These are phyloP conservation scores for Chlorops oryzae DNA, from an alignment of 1,140 invertebrate species.

Conservation along the genomic window DNA sequence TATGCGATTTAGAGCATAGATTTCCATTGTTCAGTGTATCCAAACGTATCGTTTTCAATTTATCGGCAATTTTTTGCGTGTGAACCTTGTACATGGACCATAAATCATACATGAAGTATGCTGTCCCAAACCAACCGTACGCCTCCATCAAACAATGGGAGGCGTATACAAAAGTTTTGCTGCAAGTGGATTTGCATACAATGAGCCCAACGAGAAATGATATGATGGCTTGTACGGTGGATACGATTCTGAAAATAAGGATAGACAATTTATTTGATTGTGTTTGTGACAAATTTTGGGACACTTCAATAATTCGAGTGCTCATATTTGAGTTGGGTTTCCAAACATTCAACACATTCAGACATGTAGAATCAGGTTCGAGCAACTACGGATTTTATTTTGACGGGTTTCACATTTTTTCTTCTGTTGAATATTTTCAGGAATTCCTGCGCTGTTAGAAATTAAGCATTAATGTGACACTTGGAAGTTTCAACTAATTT, in stretches of 20 bases:
- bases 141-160: slow-evolving; percentile 65
- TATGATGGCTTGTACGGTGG: slow-evolving; percentile 59
- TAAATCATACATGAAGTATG: slow-evolving; percentile 71
- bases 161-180: slow-evolving; percentile 56
- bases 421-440: too few relatives aligned
- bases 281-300: neutral
- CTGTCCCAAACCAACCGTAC: slow-evolving; percentile 69
- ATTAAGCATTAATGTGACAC: too few relatives aligned
- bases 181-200: slow-evolving; percentile 59
- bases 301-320: too few relatives aligned
- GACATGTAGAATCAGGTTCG: too few relatives aligned
- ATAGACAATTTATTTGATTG: neutral
- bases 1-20: slow-evolving; percentile 1
- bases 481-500: too few relatives aligned
- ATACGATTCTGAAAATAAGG: slow-evolving; percentile 54
- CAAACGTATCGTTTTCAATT: slow-evolving; percentile 36
- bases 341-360: too few relatives aligned
- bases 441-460: too few relatives aligned
- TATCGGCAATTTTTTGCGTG: slow-evolving; percentile 46
- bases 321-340: too few relatives aligned
- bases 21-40: slow-evolving; percentile 16
- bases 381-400: too few relatives aligned
- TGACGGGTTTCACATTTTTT: too few relatives aligned
- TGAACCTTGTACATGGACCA: slow-evolving; percentile 66
- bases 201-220: slow-evolving; percentile 59